These are phyloP conservation scores for Tetramorium parvispinum DNA, from an alignment of 1,140 invertebrate genomes.

Conservation along the genomic window DNA sequence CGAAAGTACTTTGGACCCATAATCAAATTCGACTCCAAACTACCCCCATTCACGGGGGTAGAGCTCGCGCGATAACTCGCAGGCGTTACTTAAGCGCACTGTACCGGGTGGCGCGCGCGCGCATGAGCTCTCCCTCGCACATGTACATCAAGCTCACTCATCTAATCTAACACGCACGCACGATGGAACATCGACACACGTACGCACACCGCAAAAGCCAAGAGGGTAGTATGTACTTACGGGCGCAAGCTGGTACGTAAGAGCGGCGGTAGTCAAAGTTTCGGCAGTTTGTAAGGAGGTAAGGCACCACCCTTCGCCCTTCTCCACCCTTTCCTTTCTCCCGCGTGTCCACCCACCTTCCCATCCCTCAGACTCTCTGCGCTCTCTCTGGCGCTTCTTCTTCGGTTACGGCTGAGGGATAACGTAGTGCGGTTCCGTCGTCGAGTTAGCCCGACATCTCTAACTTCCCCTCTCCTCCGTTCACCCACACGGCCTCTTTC, in stretches of 20 bases:
- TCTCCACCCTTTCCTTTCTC: slow-evolving; percentile 47
- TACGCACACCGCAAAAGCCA: slow-evolving; percentile 28
- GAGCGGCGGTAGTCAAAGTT: slow-evolving; percentile 73
- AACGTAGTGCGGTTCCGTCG: slow-evolving; percentile 76
- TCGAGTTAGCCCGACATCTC: slow-evolving; percentile 72
- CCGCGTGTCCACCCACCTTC: not conserved
- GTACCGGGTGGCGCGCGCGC: slow-evolving; percentile 14
- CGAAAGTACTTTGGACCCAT: slow-evolving; percentile 51
- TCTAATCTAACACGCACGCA: slow-evolving; percentile 9
- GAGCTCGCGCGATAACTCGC: slow-evolving; percentile 54
- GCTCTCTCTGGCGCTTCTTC: slow-evolving; percentile 68
- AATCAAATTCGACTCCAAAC: slow-evolving; percentile 57
- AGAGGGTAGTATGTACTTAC: slow-evolving; percentile 44
- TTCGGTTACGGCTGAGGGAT: slow-evolving; percentile 78
- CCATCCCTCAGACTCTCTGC: slow-evolving; percentile 63
- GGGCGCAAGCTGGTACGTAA: slow-evolving; percentile 62
- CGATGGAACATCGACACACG: not conserved
- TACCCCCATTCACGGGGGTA: slow-evolving; percentile 39
- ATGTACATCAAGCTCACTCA: not conserved
- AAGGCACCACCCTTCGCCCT: slow-evolving; percentile 56
- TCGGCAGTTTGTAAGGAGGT: slow-evolving; percentile 77
- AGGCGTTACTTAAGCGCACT: slow-evolving; percentile 59
- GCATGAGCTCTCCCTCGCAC: not conserved
- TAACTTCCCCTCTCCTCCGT: not conserved
- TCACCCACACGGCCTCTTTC: slow-evolving; percentile 1